Percentiles rank a stretch among this genome's conserved stretches.
These are phyloP conservation scores for Caerostris darwini DNA, from an alignment of 1,140 invertebrate genomes.

Conservation along the genomic window DNA sequence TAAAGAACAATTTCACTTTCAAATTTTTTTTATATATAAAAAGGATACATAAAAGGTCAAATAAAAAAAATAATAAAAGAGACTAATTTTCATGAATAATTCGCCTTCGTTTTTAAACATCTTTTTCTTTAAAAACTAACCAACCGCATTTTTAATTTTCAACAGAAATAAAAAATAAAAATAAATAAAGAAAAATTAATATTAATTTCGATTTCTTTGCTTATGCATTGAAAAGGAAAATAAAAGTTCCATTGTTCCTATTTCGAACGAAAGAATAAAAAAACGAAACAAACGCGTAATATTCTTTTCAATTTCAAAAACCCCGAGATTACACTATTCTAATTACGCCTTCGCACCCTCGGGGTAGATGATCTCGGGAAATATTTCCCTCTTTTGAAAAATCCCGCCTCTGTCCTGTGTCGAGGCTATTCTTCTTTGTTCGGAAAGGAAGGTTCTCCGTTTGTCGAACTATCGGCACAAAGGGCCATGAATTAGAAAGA, in stretches of 20 bases:
- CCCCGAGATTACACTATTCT: conserved; percentile 53
- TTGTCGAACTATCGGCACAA: conserved; percentile 22
- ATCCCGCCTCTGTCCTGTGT: neutral
- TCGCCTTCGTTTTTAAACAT: neutral
- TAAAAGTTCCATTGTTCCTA: conserved; percentile 11
- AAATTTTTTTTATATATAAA: too few relatives aligned
- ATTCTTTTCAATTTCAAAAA: conserved; percentile 49
- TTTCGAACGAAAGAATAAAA: conserved; percentile 8
- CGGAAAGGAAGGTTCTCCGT: neutral
- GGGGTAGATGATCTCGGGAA: neutral
- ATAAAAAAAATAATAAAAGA: neutral
- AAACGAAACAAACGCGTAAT: conserved; percentile 27
- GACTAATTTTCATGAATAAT: conserved; percentile 6
- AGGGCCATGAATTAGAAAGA: conserved; percentile 33
- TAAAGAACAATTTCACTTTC: too few relatives aligned
- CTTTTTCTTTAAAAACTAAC: conserved; percentile 8
- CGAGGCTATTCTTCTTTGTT: neutral
- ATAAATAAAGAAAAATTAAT: neutral
- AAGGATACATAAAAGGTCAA: too few relatives aligned
- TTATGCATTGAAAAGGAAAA: conserved; percentile 8
- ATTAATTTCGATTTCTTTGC: conserved; percentile 33
- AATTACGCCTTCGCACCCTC: conserved; percentile 29
- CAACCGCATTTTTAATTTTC: neutral
- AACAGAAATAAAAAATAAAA: conserved; percentile 56
- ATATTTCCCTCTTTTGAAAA: conserved; percentile 30